phyloP scores from a whole-genome alignment of 2,113 vertebrate species.

The Eurystomus gularis region DNA sequence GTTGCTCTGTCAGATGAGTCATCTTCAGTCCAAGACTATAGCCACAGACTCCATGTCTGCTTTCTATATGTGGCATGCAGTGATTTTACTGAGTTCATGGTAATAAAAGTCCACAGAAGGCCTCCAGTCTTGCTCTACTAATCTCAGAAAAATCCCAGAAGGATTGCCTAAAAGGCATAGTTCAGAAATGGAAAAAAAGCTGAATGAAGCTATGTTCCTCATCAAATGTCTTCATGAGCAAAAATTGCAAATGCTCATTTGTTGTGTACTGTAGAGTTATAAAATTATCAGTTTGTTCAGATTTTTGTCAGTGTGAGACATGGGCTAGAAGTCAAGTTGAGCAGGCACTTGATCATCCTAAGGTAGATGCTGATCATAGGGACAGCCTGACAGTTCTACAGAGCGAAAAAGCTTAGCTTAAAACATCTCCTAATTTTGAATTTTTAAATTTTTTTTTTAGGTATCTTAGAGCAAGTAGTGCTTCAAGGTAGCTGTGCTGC shows the following conservation, averaged over 20 bases:
- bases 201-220: neutral
- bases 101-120: neutral
- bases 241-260: neutral
- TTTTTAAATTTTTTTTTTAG: neutral
- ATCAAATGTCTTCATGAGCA: neutral
- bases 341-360: neutral
- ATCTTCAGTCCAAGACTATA: neutral
- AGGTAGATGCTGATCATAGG: accelerated
- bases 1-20: neutral
- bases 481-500: neutral
- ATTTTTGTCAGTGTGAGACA: neutral
- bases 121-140: neutral
- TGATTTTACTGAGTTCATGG: neutral
- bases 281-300: neutral
- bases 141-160: neutral
- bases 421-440: neutral
- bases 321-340: neutral
- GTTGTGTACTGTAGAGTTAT: neutral
- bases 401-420: neutral
- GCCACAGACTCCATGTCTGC: neutral
- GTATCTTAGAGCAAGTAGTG: neutral
- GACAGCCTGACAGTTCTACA: neutral
- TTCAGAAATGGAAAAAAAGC: neutral
- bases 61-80: neutral
- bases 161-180: neutral